These are phyloP conservation scores for Sclerodermus sp. DNA, from an alignment of 2,888 invertebrate genomes.

Conservation along the genomic window DNA sequence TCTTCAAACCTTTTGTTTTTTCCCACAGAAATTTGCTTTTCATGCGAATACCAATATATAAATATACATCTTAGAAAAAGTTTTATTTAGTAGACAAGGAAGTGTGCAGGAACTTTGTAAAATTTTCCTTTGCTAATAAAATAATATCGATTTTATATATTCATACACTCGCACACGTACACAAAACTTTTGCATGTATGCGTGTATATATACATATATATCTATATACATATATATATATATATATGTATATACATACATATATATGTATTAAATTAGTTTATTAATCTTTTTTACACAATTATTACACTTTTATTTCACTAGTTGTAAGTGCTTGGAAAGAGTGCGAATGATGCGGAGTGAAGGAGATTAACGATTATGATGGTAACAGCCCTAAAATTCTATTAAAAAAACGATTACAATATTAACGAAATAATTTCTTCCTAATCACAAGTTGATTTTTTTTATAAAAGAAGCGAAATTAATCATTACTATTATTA, in stretches of 20 bases:
- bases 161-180: no score
- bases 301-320: constrained; percentile 45
- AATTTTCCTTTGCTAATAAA: no score
- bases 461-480: constrained; percentile 41
- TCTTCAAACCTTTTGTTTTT: no score
- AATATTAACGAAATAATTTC: constrained; percentile 22
- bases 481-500: constrained; percentile 39
- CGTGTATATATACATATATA: constrained; percentile 23
- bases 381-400: constrained; percentile 30
- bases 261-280: constrained; percentile 35
- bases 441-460: constrained; percentile 22
- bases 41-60: constrained; percentile 14
- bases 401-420: constrained; percentile 27
- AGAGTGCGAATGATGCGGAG: constrained; percentile 33
- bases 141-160: no score
- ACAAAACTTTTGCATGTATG: constrained; percentile 7
- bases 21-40: no score
- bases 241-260: constrained; percentile 30
- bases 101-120: no score
- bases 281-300: constrained; percentile 44
- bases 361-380: constrained; percentile 30
- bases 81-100: no score
- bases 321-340: constrained; percentile 30
- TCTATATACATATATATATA: constrained; percentile 19
- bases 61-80: no score